Evolutionary conservation across 2,797 vertebrate genomes (phyloP).

Genomic region (Molossus molossus): DNA sequence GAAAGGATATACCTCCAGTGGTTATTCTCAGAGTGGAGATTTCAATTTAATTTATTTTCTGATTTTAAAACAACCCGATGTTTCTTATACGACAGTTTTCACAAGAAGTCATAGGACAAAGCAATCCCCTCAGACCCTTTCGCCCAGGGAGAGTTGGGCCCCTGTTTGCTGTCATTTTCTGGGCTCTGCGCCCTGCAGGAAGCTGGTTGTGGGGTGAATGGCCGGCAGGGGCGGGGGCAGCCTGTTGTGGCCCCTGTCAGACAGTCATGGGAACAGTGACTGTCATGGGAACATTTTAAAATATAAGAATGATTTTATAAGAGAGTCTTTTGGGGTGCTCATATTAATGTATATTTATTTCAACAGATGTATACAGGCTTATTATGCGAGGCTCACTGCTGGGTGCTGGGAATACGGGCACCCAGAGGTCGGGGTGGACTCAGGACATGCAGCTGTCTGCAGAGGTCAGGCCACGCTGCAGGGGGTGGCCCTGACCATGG

Average conservation of each 20-base stretch:
- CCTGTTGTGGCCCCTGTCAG: background rate
- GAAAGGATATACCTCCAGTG: too few species aligned
- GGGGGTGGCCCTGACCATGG: background rate
- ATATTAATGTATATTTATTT: background rate
- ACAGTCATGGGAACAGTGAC: background rate
- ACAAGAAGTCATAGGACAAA: conserved; percentile 13
- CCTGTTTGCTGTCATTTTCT: background rate
- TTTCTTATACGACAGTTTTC: background rate
- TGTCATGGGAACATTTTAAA: too few species aligned
- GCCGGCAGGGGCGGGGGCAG: background rate
- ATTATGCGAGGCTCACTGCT: background rate
- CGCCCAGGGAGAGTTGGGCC: background rate
- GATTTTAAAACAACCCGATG: background rate
- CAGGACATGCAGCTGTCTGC: background rate
- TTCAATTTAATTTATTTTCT: conserved; percentile 39
- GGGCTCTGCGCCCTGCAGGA: background rate
- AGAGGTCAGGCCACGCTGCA: fast-evolving
- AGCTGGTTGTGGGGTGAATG: background rate
- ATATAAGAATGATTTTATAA: background rate
- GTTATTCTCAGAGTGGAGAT: conserved; percentile 26
- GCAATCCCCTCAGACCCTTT: too few species aligned
- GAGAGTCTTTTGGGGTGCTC: background rate
- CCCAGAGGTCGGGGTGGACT: background rate
- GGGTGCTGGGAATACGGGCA: background rate
- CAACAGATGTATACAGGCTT: background rate